These are phyloP conservation scores for Perithous albicinctus DNA, from an alignment of 2,888 invertebrate genomes.

Conservation along the genomic window DNA sequence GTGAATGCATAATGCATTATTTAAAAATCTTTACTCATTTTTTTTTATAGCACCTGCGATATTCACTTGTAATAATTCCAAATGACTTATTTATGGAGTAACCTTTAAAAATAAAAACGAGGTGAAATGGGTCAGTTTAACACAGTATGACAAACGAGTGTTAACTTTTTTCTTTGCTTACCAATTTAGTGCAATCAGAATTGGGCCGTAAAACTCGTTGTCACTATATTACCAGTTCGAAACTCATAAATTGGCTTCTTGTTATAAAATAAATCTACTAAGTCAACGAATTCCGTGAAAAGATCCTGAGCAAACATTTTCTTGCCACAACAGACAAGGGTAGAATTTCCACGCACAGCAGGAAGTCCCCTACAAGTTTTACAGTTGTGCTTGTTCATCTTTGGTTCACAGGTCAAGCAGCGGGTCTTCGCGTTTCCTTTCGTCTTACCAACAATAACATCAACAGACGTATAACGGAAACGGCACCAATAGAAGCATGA, in stretches of 20 bases:
- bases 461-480: background rate
- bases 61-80: no score
- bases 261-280: slow-evolving; percentile 5
- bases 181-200: background rate
- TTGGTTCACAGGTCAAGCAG: slow-evolving; percentile 1
- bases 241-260: background rate
- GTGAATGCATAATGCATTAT: no score
- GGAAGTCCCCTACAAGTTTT: slow-evolving; percentile 1
- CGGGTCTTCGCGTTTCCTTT: background rate
- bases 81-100: no score
- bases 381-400: slow-evolving; percentile 4
- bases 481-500: background rate
- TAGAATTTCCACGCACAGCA: slow-evolving; percentile 16
- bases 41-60: no score
- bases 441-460: background rate
- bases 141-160: no score
- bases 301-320: slow-evolving; percentile 24
- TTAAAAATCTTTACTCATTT: no score
- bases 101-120: no score
- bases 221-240: background rate
- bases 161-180: background rate
- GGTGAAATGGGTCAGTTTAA: no score
- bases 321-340: background rate
- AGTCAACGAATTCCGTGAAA: background rate
- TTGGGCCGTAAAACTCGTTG: background rate